Evolutionary conservation across 2,797 vertebrate genomes (phyloP).

Genomic region (Odontamblyopus rebecca): DNA sequence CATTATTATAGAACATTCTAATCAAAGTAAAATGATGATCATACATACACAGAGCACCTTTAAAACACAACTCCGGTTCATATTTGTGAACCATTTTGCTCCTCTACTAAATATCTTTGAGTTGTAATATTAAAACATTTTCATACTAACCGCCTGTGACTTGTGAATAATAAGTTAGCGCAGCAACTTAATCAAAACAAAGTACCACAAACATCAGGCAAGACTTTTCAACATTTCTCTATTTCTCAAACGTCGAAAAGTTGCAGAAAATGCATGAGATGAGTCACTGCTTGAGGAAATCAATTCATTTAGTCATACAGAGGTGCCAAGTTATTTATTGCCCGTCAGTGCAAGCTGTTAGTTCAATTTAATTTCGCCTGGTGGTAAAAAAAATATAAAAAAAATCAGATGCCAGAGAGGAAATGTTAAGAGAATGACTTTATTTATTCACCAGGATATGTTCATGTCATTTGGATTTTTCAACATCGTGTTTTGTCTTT

Average conservation of each 20-base stretch:
- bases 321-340: constrained; percentile 88
- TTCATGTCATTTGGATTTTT: constrained; percentile 29
- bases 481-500: background rate
- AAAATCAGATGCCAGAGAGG: constrained; percentile 18
- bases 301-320: constrained; percentile 87
- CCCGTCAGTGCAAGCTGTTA: constrained; percentile 84
- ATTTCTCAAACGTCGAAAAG: constrained; percentile 71
- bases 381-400: constrained; percentile 44
- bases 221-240: constrained; percentile 64
- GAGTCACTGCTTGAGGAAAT: constrained; percentile 84
- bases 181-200: constrained; percentile 47
- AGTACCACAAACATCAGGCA: constrained; percentile 58
- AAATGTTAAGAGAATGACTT: constrained; percentile 46
- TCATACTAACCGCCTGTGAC: background rate
- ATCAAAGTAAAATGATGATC: no score
- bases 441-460: constrained; percentile 44
- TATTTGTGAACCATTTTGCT: background rate
- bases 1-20: no score
- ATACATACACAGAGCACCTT: background rate
- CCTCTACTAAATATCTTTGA: background rate
- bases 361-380: constrained; percentile 84
- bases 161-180: background rate
- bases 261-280: constrained; percentile 84
- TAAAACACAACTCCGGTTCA: background rate
- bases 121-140: background rate